These are phyloP conservation scores for Drosophila phalerata DNA, from an alignment of 2,888 invertebrate genomes.

Conservation along the genomic window DNA sequence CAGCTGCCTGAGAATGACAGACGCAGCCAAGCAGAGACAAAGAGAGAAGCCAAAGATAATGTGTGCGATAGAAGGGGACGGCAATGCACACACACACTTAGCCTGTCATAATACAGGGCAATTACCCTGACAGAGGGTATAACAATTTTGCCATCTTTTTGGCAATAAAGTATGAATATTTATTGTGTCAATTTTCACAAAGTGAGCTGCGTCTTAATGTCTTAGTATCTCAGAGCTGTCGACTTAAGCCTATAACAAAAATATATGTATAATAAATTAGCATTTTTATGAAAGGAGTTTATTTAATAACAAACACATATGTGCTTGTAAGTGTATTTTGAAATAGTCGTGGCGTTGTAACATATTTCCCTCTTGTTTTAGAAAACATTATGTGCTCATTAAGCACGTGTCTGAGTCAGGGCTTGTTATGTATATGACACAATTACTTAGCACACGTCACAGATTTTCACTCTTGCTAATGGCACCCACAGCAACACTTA, in stretches of 20 bases:
- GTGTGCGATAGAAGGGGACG: neutral
- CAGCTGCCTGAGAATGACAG: conserved; percentile 57
- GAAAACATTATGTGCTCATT: conserved; percentile 56
- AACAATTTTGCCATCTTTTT: conserved; percentile 7
- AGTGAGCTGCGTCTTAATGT: neutral
- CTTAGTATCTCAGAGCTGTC: neutral
- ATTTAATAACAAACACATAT: neutral
- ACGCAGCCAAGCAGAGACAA: conserved; percentile 17
- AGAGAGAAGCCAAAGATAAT: neutral
- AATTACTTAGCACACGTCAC: conserved; percentile 76
- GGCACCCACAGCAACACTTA: conserved; percentile 47
- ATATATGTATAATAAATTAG: conserved; percentile 6
- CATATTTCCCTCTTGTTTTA: conserved; percentile 5
- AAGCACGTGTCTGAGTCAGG: conserved; percentile 51
- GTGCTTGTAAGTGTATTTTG: conserved; percentile 27
- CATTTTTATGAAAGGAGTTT: neutral
- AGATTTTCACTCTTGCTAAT: conserved; percentile 74
- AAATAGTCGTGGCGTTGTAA: conserved; percentile 4
- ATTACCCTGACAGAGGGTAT: conserved; percentile 21
- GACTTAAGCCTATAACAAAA: neutral
- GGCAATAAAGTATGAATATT: conserved; percentile 21
- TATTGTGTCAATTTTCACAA: conserved; percentile 6
- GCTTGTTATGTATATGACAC: conserved; percentile 62
- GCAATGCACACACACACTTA: conserved; percentile 30
- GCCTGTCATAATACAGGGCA: conserved; percentile 33